Evolutionary conservation across 2,113 vertebrate species (phyloP), one percentile per base, ranked within the genome.

Genomic region (Seriola rivoliana): DNA sequence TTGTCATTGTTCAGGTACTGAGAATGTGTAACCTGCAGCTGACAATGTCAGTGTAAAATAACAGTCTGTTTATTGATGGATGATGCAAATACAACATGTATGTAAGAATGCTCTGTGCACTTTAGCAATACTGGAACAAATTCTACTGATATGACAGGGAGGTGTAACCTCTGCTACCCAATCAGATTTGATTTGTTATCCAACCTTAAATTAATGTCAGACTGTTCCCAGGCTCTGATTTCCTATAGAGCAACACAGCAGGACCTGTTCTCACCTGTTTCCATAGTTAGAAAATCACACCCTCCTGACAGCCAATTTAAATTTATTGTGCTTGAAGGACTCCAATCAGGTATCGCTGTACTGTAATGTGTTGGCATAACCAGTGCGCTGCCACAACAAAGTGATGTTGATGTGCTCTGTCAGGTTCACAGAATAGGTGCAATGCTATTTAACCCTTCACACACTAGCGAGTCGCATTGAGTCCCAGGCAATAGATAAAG

Each of bases 281-380:
- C 75, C 46, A 68, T 19, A 36, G 57, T 80, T 60, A 48, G 52
- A 75, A 84, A 68, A 81, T 83, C 70, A 80, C 69, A 65, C 68
- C 55, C 29, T 32, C 10, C 17, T 55, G 72, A 38, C 52, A 78
- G 60, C 64, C 83, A 82, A 70, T 91, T 89, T 67, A 79, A 80
- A 85, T 87, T 57, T 63, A 90, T 75, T 88, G 88, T 87, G 78
- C 82, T 90, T 77, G 83, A 90, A 84, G 78, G 86, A 85, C 81
- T 86, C 85, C 87, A 90, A 80, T 88, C 82, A 87, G 69, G 70
- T 84, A 74, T 52, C 66, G 63, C 81, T 81, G 71, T 84, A 55
- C 48, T 55, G 78, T 80, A 70, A 88, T 80, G 66, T 64, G 72
- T 59, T 63, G 80, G 29, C 52, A 29, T 74, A 76, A 78, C 58